Evolutionary conservation across 2,113 vertebrate genomes (phyloP).

Genomic region (Sisor rabdophorus): DNA sequence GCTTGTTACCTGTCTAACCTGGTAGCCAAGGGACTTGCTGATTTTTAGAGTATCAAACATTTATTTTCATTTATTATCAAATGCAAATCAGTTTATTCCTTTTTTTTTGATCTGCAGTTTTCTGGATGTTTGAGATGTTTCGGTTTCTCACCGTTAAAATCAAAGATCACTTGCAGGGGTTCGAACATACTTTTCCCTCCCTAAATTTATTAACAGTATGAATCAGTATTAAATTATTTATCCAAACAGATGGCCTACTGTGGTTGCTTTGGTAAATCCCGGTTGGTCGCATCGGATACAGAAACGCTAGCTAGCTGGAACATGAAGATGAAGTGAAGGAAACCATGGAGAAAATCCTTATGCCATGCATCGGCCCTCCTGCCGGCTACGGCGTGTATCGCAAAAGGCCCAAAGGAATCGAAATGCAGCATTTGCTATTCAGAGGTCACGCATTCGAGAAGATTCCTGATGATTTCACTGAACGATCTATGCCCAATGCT

Average conservation of each 20-base stretch:
- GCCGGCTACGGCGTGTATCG: not conserved
- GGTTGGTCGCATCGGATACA: not conserved
- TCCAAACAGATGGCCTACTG: slow-evolving; percentile 42
- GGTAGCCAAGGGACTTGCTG: no score
- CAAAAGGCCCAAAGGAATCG: not conserved
- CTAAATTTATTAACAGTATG: not conserved
- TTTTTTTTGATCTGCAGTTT: no score
- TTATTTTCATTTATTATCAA: no score
- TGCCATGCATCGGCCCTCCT: not conserved
- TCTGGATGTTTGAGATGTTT: no score
- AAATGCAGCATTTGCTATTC: not conserved
- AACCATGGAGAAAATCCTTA: not conserved
- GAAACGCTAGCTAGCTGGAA: not conserved
- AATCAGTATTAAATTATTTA: slow-evolving; percentile 69
- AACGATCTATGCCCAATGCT: not conserved
- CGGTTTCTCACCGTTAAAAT: no score
- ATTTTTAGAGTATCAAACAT: no score
- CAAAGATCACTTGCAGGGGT: no score
- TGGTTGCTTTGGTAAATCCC: slow-evolving; percentile 18
- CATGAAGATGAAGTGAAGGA: not conserved
- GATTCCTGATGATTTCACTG: not conserved
- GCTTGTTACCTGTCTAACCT: no score
- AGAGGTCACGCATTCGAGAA: not conserved
- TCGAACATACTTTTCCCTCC: no score
- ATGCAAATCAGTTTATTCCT: no score